Conservation (phyloP, 2,113 vertebrate genomes). For the Seriola dumerili region DNA sequence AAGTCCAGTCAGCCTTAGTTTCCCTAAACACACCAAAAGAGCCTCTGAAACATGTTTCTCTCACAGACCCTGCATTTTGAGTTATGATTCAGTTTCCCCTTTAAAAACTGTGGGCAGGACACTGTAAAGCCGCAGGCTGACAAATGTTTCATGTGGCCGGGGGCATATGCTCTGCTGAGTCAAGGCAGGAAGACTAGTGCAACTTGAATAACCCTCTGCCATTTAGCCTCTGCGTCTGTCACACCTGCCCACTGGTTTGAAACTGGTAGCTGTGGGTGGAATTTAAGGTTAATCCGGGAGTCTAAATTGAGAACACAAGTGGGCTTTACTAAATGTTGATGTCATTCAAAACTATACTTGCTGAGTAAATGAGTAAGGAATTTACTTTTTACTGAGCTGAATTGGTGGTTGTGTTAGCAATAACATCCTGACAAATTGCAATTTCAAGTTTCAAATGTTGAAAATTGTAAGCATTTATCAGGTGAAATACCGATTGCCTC, state of each 20-base stretch:
- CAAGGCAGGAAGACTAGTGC: conserved; percentile 72
- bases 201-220: conserved; percentile 62
- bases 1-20: not conserved
- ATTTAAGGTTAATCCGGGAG: conserved; percentile 39
- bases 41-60: conserved; percentile 15
- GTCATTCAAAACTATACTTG: conserved; percentile 18
- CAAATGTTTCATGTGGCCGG: conserved; percentile 77
- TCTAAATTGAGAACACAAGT: conserved; percentile 71
- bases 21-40: not conserved
- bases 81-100: conserved; percentile 83
- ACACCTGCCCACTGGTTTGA: conserved; percentile 79
- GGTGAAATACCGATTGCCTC: not conserved
- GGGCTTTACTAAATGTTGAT: conserved; percentile 50
- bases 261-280: conserved; percentile 73
- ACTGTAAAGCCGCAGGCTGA: conserved; percentile 76
- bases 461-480: conserved; percentile 1
- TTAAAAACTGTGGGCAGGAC: conserved; percentile 75
- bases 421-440: not conserved
- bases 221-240: conserved; percentile 72
- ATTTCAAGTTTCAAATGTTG: not conserved
- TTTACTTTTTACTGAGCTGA: conserved; percentile 8
- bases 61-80: conserved; percentile 45
- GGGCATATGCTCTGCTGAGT: conserved; percentile 76
- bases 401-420: not conserved
- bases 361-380: conserved; percentile 23